phyloP scores from a whole-genome alignment of 2,113 vertebrate species.

The Chaetodon auriga region DNA sequence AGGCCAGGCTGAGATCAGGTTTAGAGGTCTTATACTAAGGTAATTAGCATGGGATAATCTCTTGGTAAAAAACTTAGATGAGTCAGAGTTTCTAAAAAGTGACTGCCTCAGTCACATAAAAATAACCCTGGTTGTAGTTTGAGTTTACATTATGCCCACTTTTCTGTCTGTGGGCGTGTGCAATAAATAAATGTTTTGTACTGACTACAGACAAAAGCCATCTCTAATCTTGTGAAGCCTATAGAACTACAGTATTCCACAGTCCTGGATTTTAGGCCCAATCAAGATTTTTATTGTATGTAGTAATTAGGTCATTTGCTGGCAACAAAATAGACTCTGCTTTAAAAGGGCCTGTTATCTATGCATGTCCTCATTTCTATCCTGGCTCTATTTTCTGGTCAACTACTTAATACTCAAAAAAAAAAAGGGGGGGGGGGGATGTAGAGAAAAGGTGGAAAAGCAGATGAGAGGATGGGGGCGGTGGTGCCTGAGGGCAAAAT shows the following conservation, averaged over 20 bases:
- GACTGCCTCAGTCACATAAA: conserved; percentile 18
- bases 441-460: conserved; percentile 16
- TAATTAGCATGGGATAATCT: conserved; percentile 55
- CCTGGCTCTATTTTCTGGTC: conserved; percentile 49
- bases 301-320: conserved; percentile 71
- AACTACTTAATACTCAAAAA: conserved; percentile 32
- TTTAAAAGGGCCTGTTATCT: conserved; percentile 69
- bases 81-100: conserved; percentile 34
- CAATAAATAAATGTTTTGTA: conserved; percentile 13
- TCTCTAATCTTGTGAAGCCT: conserved; percentile 8
- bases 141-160: conserved; percentile 1
- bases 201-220: conserved; percentile 1
- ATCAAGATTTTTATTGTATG: conserved; percentile 33
- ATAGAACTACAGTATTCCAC: background rate
- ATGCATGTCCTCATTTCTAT: conserved; percentile 73
- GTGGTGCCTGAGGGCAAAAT: conserved; percentile 26
- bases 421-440: background rate
- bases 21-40: conserved; percentile 36
- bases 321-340: conserved; percentile 58
- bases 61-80: conserved; percentile 2
- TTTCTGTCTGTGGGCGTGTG: background rate
- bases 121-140: conserved; percentile 19
- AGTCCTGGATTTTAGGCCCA: conserved; percentile 23
- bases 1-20: conserved; percentile 54
- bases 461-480: conserved; percentile 45